phyloP scores from a whole-genome alignment of 2,888 invertebrate species.

The Lithophane leautieri region DNA sequence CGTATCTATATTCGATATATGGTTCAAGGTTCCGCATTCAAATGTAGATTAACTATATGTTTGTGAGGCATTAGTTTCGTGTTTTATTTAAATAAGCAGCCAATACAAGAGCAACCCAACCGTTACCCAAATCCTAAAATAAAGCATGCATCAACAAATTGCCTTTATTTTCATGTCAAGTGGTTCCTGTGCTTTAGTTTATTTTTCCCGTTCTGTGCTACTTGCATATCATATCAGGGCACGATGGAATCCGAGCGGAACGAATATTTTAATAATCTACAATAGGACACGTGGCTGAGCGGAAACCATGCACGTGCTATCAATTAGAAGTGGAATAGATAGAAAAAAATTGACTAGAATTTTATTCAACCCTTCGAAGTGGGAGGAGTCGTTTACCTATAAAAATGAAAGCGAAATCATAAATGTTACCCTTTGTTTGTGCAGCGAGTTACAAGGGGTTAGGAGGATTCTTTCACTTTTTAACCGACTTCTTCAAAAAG shows the following conservation, averaged over 20 bases:
- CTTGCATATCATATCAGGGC: conserved; percentile 75
- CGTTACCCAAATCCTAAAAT: conserved; percentile 52
- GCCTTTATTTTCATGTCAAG: conserved; percentile 80
- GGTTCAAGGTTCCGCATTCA: conserved; percentile 41
- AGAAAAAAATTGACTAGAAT: conserved; percentile 79
- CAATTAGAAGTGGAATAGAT: conserved; percentile 85
- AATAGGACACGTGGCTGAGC: conserved; percentile 86
- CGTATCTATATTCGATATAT: conserved; percentile 43
- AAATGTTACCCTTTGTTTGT: conserved; percentile 65
- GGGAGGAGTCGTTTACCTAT: conserved; percentile 74
- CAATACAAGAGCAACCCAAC: conserved; percentile 46
- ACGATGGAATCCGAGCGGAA: conserved; percentile 76
- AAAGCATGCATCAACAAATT: conserved; percentile 71
- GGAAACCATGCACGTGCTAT: conserved; percentile 88
- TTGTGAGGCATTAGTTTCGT: conserved; percentile 4
- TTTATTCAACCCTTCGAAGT: conserved; percentile 73
- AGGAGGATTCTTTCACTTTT: conserved; percentile 32
- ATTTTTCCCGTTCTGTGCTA: conserved; percentile 66
- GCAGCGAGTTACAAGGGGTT: conserved; percentile 29
- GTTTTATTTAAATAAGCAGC: conserved; percentile 35
- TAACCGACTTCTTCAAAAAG: too few relatives aligned
- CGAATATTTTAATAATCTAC: conserved; percentile 86
- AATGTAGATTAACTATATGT: conserved; percentile 43
- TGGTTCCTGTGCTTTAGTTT: conserved; percentile 77
- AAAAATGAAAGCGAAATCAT: conserved; percentile 72